These are phyloP conservation scores for Chelidonichthys spinosus DNA, from an alignment of 2,797 vertebrate species.

Conservation along the genomic window DNA sequence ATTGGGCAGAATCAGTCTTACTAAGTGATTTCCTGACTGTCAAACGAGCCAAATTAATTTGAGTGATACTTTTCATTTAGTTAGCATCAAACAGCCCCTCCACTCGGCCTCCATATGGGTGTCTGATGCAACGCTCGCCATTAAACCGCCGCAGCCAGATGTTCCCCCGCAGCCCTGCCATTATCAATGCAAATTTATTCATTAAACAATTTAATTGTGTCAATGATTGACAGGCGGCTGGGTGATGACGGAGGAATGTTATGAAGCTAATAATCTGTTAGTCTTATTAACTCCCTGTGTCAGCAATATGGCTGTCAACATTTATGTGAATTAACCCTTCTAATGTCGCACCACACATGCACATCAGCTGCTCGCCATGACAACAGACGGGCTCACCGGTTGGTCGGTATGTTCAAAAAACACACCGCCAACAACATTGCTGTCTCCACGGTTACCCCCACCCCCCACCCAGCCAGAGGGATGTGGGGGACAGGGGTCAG, in stretches of 20 bases:
- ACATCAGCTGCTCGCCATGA: constrained; percentile 52
- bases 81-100: constrained; percentile 82
- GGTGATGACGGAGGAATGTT: constrained; percentile 81
- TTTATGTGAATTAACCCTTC: constrained; percentile 84
- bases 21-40: constrained; percentile 86
- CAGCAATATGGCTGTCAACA: constrained; percentile 80
- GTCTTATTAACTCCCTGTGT: constrained; percentile 82
- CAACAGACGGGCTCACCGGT: constrained; percentile 40
- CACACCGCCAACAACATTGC: not conserved
- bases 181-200: constrained; percentile 89
- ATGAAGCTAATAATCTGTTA: constrained; percentile 85
- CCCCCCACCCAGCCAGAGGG: not conserved
- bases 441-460: not conserved
- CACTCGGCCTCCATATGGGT: constrained; percentile 84
- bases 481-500: not conserved
- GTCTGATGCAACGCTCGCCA: constrained; percentile 78
- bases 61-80: constrained; percentile 87
- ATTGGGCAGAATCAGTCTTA: constrained; percentile 79
- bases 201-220: constrained; percentile 88
- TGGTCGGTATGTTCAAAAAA: not conserved
- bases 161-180: constrained; percentile 75
- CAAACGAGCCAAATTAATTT: constrained; percentile 83
- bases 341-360: constrained; percentile 33
- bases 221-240: constrained; percentile 83
- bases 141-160: constrained; percentile 82